These are phyloP conservation scores for Phragmatobia fuliginosa DNA, from an alignment of 2,888 invertebrate genomes.

Conservation along the genomic window DNA sequence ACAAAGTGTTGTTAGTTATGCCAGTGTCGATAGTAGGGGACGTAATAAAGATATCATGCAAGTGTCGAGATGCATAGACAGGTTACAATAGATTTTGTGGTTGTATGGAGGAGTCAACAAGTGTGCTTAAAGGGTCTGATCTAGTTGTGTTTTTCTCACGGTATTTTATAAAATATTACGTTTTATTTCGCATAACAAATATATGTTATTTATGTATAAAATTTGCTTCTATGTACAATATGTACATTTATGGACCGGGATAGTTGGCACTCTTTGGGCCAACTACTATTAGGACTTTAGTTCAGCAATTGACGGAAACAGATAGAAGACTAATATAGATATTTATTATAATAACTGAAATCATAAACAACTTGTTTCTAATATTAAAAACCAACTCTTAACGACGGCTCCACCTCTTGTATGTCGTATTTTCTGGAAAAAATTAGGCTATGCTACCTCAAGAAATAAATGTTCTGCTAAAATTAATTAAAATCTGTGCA, in stretches of 20 bases:
- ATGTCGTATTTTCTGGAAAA: too few relatives aligned
- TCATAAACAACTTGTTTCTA: not conserved
- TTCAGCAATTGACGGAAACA: too few relatives aligned
- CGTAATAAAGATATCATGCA: slow-evolving; percentile 46
- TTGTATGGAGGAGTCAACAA: slow-evolving; percentile 32
- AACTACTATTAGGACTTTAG: too few relatives aligned
- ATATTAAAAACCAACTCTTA: too few relatives aligned
- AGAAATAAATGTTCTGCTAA: too few relatives aligned
- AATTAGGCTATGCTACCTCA: too few relatives aligned
- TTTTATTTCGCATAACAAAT: too few relatives aligned
- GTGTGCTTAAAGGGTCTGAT: slow-evolving; percentile 25
- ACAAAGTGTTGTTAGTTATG: slow-evolving; percentile 59
- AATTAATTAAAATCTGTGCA: too few relatives aligned
- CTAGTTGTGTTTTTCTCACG: slow-evolving; percentile 17
- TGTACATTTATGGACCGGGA: too few relatives aligned
- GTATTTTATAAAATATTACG: not conserved
- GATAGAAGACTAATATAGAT: not conserved
- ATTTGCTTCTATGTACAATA: not conserved
- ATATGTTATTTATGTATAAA: not conserved
- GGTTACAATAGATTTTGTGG: slow-evolving; percentile 28
- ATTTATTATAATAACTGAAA: not conserved
- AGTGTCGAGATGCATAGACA: slow-evolving; percentile 41
- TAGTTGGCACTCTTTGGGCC: too few relatives aligned
- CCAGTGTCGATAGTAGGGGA: slow-evolving; percentile 52
- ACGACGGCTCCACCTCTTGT: too few relatives aligned